Evolutionary conservation across 2,797 vertebrate genomes (phyloP), one percentile per base, ranked within the genome.

Genomic region (Staurois parvus): DNA sequence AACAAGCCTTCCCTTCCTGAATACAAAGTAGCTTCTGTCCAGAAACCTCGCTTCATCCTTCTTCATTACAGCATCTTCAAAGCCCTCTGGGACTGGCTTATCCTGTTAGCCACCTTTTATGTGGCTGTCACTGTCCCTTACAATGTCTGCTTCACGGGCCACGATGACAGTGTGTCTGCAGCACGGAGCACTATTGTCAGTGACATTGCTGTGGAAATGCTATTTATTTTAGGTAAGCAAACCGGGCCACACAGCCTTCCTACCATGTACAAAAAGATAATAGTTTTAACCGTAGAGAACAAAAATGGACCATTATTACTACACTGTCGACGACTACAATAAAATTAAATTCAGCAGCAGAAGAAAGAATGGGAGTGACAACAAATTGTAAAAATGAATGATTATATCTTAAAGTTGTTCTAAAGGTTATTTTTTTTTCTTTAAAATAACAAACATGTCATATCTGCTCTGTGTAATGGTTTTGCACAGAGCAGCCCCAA

Each of bases 21-120:
- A 92, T 99, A 99, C 94, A 99, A 99, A 89, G 97, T 98, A 87
- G 97, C 97, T 3, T 96, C 96, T 0, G 94, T 98, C 72, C 95
- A 97, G 95, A 97, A 97, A 90, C 97, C 98, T 1, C 95, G 95
- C 79, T 97, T 98, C 93, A 97, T 99, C 93, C 94, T 99, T 88
- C 96, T 99, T 34, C 98, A 99, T 94, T 99, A 98, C 93, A 98
- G 97, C 91, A 84, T 97, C 92, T 97, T 94, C 92, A 99, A 99
- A 91, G 97, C 98, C 0, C 78, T 97, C 88, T 99, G 97, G 98
- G 98, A 99, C 84, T 98, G 97, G 96, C 89, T 99, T 17, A 99
- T 98, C 90, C 95, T 99, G 24, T 89, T 99, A 74, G 97, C 98
- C 45, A 99, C 98, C 72, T 99, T 99, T 93, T 99, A 99, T 0